phyloP scores from a whole-genome alignment of 2,888 invertebrate genomes.

The Agrilus mali region DNA sequence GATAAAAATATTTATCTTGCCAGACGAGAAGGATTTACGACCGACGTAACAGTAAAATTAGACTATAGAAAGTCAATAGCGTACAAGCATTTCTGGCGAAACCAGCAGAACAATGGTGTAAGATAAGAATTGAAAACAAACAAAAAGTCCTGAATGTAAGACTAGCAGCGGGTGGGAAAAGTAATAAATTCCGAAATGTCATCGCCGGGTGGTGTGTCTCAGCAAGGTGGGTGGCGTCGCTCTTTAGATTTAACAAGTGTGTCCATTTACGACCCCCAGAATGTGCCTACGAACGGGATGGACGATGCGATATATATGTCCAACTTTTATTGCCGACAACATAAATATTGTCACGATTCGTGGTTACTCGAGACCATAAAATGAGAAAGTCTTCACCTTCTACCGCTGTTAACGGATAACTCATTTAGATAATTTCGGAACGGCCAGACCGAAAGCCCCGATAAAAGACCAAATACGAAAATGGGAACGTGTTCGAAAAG shows the following conservation, averaged over 20 bases:
- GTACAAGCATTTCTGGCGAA: conserved; percentile 17
- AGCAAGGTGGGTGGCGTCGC: conserved; percentile 20
- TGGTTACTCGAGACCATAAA: conserved; percentile 12
- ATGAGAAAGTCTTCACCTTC: conserved; percentile 9
- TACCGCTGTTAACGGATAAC: neutral
- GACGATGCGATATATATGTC: no score
- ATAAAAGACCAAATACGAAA: no score
- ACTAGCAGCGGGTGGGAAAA: conserved; percentile 26
- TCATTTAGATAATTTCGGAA: no score
- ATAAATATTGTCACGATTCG: conserved; percentile 18
- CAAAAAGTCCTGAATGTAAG: conserved; percentile 24
- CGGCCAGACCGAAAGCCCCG: no score
- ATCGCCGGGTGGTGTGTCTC: conserved; percentile 22
- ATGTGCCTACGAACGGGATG: conserved; percentile 10
- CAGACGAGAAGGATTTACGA: no score
- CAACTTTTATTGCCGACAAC: conserved; percentile 15
- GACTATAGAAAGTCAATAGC: conserved; percentile 7
- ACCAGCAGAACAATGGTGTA: conserved; percentile 20
- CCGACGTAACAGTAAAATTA: conserved; percentile 2
- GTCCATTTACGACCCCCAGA: conserved; percentile 18
- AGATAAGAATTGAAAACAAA: conserved; percentile 25
- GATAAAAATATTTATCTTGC: no score
- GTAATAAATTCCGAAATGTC: conserved; percentile 27
- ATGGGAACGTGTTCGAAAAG: no score
- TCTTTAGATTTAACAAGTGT: conserved; percentile 21